Percentiles rank a stretch among this genome's conserved stretches.
Evolutionary conservation across 2,797 vertebrate species (phyloP).

Genomic region (Erethizon dorsatum): DNA sequence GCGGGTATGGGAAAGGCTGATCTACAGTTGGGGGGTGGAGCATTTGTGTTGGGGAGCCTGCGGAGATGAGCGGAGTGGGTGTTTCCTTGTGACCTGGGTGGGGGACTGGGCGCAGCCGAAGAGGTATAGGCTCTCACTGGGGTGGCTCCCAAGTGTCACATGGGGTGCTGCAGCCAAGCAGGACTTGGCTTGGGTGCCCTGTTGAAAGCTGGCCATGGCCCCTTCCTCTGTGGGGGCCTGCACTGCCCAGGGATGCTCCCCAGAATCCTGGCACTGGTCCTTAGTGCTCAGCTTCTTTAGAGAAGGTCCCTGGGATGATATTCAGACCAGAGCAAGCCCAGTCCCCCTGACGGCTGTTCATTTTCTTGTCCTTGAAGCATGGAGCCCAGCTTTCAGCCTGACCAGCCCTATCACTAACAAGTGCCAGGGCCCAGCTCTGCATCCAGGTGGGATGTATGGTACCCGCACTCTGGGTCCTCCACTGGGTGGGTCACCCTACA

Average conservation of each 20-base stretch:
- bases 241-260: neutral
- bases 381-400: neutral
- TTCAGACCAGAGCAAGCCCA: neutral
- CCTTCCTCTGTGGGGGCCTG: neutral
- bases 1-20: neutral
- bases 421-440: too few species aligned
- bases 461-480: neutral
- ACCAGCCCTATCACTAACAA: neutral
- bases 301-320: neutral
- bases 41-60: neutral
- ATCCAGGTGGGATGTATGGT: fast-evolving
- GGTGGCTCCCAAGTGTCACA: too few species aligned
- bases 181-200: neutral
- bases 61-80: neutral
- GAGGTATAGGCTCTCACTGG: fast-evolving
- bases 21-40: too few species aligned
- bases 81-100: neutral
- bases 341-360: fast-evolving
- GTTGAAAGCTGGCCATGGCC: neutral
- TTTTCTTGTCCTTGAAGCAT: neutral
- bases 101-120: neutral
- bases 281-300: neutral
- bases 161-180: too few species aligned
- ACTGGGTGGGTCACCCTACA: too few species aligned
- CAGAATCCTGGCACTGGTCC: neutral